Percentiles rank a stretch among this genome's conserved stretches.
Evolutionary conservation across 2,888 invertebrate species (phyloP).

Genomic region (Callosobruchus maculatus): DNA sequence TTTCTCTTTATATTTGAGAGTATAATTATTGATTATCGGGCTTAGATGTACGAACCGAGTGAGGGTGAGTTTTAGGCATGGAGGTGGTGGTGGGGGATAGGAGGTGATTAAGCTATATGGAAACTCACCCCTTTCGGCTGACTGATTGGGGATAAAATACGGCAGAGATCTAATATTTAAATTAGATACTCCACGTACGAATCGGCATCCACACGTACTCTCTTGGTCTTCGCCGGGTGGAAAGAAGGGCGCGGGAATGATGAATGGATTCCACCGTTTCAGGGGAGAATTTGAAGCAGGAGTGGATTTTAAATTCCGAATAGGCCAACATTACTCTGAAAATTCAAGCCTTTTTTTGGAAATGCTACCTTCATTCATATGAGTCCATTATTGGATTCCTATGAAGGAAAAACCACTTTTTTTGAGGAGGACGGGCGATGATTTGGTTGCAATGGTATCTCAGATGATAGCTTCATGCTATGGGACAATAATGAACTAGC

Average conservation of each 20-base stretch:
- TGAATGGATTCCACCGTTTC: neutral
- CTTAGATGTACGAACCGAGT: constrained; percentile 45
- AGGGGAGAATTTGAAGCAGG: neutral
- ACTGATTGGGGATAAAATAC: constrained; percentile 50
- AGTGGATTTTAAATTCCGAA: neutral
- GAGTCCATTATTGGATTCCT: too few relatives aligned
- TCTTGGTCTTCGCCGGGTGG: neutral
- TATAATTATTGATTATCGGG: constrained; percentile 62
- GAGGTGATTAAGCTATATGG: constrained; percentile 59
- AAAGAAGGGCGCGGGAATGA: neutral
- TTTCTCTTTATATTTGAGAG: constrained; percentile 58
- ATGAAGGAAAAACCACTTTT: too few relatives aligned
- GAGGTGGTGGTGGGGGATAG: constrained; percentile 40
- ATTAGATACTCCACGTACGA: constrained; percentile 37
- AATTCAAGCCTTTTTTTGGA: neutral
- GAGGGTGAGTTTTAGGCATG: constrained; percentile 28
- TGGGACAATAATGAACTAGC: too few relatives aligned
- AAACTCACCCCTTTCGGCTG: constrained; percentile 53
- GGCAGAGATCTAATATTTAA: constrained; percentile 51
- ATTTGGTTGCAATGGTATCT: too few relatives aligned
- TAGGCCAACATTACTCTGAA: neutral
- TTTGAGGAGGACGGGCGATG: too few relatives aligned
- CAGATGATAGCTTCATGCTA: too few relatives aligned
- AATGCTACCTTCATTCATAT: neutral
- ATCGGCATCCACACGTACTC: neutral